Base-by-base conservation (phyloP, 2,797 vertebrate species). In the Hapalemur alaotrensis region DNA sequence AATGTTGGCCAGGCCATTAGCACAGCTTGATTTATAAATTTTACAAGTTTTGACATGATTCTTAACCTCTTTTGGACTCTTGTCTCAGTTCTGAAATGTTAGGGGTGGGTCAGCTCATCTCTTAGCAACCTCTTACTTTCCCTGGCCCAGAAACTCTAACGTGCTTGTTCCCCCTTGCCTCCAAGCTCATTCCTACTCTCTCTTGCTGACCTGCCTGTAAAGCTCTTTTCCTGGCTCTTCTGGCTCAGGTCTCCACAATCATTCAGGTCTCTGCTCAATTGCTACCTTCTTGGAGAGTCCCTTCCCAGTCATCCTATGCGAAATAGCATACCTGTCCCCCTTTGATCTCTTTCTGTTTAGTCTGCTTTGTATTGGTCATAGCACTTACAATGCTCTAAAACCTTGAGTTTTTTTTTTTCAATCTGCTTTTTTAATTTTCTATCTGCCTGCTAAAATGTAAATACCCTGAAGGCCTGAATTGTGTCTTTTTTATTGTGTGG, bases 361-460 rank as follows among this genome's bases (percentile, higher is more conserved):
- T 54, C 18, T 23, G 7, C 38, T 72, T 88, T 67, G n/a, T 54
- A 81, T 54, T 73, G 32, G 57, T 63, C 4, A 70, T 9, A 87
- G 14, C 12, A 43, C 18, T 63, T 87, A 87, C 86, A 70, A 25
- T 38, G 4, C 11, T 61, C 59, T 84, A 23, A 85, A 85, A 76
- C 3, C 1, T 1, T 57, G 84, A 67, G 4, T 7, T 35, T 54
- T 38, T 38, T 38, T 84, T 61, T 30, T 38, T 23, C 46, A 50
- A 46, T 65, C 32, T 57, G 17, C 54, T 89, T 72, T 48, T 61
- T 93, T 94, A 95, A 82, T 46, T 96, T 83, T 65, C 28, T 76
- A 2, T 83, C 22, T 85, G 12, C 5, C 1, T 18, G 14, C 30
- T 63, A 70, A 12, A 92, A 17, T 75, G 15, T 92, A 97, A 97